Percentiles rank a stretch among this genome's conserved stretches.
Evolutionary conservation across 2,888 invertebrate species (phyloP).

Genomic region (Antheraea assamensis): DNA sequence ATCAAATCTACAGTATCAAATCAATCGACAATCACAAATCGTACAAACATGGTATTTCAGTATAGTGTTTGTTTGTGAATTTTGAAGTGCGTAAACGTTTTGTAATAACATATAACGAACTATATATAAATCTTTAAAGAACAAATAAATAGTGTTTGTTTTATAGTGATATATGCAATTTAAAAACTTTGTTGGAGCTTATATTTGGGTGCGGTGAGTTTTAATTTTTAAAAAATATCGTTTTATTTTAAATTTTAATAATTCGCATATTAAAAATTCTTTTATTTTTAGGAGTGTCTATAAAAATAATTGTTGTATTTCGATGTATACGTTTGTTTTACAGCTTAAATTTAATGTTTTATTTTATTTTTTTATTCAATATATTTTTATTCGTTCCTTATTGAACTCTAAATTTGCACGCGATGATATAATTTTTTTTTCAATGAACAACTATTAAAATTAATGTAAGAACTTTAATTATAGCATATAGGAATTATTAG

Average conservation of each 20-base stretch:
- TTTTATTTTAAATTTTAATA: neutral
- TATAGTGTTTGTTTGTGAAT: conserved; percentile 25
- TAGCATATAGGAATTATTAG: neutral
- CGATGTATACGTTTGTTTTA: neutral
- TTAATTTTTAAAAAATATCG: neutral
- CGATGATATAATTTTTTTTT: neutral
- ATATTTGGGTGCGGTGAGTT: neutral
- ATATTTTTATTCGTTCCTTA: neutral
- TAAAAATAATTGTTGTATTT: neutral
- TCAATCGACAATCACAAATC: conserved; percentile 40
- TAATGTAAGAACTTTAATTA: neutral
- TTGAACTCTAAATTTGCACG: neutral
- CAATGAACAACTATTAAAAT: neutral
- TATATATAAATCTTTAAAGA: neutral
- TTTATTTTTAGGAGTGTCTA: neutral
- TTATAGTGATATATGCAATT: neutral
- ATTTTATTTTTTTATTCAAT: neutral
- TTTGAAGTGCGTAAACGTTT: conserved; percentile 43
- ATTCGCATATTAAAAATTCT: neutral
- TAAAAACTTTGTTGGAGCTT: conserved; percentile 2
- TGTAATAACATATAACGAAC: neutral
- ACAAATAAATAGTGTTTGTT: conserved; percentile 6
- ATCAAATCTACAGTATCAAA: conserved; percentile 33
- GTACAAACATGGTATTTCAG: conserved; percentile 25
- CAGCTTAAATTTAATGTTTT: neutral